Evolutionary conservation across 2,888 invertebrate genomes (phyloP), one percentile per base, ranked within the genome.

Genomic region (Agriopis marginaria): DNA sequence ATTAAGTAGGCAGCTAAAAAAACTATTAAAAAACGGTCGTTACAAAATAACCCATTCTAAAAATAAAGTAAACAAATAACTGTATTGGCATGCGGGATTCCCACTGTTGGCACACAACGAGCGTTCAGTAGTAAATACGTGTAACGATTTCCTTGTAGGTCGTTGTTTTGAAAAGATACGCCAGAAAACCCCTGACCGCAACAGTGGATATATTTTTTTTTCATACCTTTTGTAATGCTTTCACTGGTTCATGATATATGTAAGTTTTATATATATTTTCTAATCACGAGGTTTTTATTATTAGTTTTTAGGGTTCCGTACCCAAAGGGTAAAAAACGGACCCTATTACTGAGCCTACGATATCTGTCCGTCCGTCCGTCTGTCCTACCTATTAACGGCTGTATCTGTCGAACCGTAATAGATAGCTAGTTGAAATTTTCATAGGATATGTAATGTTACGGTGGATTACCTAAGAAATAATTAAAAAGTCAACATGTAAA

Each of bases 121-220:
- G 39, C 50, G 39, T 55, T 12, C 23, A 60, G 44, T 23, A 32
- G 44, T 64, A 63, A 59, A 44, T 45, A 59, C 44, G 23, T 44
- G 23, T 3, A 61, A 61, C n/a, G 8, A 53, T 70, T 66, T 70
- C 70, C 70, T 69, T 51, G 45, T 56, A 47, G 50, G 44, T n/a
- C 17, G 54, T 55, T 67, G 62, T 62, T 61, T 49, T 58, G 51
- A 14, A 56, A 12, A 67, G 11, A 56, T 51, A 66, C 60, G n/a
- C 50, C 12, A 58, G 70, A 61, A 73, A 73, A 70, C 62, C 64
- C 70, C 63, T 17, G 42, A 40, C 50, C 62, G 55, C 61, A 32
- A 14, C 12, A 9, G 44, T 11, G 44, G 17, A 61, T 56, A 50
- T 62, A n/a, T 23, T 32, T n/a, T 54, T 49, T 8, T 49, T 49